Evolutionary conservation across 2,113 vertebrate genomes (phyloP).

Genomic region (Toxotes chatareus): DNA sequence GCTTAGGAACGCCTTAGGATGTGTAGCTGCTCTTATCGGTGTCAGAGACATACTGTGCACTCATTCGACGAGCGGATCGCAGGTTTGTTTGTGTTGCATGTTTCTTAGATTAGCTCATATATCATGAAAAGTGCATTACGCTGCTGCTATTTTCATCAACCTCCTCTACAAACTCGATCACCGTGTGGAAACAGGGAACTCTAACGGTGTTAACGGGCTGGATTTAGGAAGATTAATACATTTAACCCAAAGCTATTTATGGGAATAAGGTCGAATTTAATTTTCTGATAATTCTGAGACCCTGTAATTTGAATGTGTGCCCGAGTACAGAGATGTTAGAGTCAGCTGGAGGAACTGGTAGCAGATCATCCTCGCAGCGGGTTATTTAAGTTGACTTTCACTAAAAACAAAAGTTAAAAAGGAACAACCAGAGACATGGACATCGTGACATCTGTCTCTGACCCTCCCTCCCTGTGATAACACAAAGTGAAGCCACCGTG

Average conservation of each 20-base stretch:
- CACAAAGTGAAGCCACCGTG: conserved; percentile 43
- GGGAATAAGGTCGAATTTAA: conserved; percentile 3
- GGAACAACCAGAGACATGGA: neutral
- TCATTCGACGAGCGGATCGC: conserved; percentile 14
- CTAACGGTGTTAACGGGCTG: neutral
- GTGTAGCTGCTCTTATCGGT: conserved; percentile 63
- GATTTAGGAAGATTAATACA: conserved; percentile 24
- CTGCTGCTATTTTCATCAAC: conserved; percentile 58
- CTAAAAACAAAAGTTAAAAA: neutral
- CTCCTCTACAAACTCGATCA: conserved; percentile 14
- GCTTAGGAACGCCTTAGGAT: neutral
- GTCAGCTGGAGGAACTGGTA: neutral
- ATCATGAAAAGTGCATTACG: conserved; percentile 63
- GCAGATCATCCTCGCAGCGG: conserved; percentile 3
- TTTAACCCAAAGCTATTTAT: conserved; percentile 22
- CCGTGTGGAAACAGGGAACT: neutral
- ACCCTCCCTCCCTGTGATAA: conserved; percentile 64
- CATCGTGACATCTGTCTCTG: conserved; percentile 18
- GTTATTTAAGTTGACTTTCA: neutral
- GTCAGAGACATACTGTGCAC: conserved; percentile 35
- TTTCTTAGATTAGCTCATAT: conserved; percentile 69
- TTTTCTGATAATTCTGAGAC: conserved; percentile 1
- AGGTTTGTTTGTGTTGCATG: conserved; percentile 54
- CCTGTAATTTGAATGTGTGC: neutral
- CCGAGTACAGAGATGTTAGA: neutral